Conservation (phyloP, 2,113 vertebrate species). For the Chamaea fasciata region DNA sequence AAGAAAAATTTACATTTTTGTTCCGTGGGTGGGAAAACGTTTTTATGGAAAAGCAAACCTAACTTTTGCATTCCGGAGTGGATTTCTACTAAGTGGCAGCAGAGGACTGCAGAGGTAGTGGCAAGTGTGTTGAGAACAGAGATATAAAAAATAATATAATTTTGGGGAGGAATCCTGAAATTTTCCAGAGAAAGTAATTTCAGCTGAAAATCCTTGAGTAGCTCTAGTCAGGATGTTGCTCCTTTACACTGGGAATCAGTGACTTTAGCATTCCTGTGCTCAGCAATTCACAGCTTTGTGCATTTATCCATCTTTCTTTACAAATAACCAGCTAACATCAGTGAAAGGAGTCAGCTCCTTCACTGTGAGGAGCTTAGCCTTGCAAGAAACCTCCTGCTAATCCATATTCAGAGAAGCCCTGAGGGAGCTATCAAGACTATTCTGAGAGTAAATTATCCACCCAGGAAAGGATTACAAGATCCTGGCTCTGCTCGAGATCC, state of each 20-base stretch:
- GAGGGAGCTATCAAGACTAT: background rate
- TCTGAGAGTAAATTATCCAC: background rate
- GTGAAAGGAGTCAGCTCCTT: background rate
- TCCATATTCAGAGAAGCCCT: background rate
- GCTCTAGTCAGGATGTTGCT: background rate
- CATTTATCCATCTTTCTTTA: background rate
- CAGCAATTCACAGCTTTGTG: background rate
- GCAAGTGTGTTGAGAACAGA: background rate
- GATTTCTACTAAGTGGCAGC: background rate
- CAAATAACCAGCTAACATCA: background rate
- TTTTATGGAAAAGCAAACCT: background rate
- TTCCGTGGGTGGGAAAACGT: background rate
- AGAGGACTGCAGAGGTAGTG: background rate
- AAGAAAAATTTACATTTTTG: background rate
- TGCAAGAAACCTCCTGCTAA: conserved; percentile 3
- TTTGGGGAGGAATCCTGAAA: background rate
- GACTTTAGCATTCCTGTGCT: background rate
- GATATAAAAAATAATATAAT: background rate
- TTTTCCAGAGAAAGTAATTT: background rate
- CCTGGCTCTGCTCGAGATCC: background rate
- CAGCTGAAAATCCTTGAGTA: background rate
- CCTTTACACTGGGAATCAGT: background rate
- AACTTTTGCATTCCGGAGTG: background rate
- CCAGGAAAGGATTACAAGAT: background rate
- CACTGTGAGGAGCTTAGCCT: background rate